Conservation (phyloP, 2,797 vertebrate species). For the Lagorchestes hirsutus region DNA sequence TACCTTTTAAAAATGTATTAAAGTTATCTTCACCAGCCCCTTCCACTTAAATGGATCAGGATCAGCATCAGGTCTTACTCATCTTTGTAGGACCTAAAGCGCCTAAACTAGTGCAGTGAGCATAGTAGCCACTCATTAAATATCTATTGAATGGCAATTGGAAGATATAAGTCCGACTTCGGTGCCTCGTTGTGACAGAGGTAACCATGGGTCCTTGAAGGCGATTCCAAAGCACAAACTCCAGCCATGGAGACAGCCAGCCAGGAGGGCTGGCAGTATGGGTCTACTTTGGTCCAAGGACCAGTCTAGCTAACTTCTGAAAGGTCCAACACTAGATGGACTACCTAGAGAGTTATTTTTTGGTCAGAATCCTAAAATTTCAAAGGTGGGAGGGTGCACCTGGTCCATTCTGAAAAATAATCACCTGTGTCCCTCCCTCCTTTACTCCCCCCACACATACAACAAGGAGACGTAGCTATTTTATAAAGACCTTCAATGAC, state of each 20-base stretch:
- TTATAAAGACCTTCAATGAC: not conserved
- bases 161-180: too few species aligned
- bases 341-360: not conserved
- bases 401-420: not conserved
- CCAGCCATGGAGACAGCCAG: not conserved
- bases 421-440: rapidly evolving
- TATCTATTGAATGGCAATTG: too few species aligned
- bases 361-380: not conserved
- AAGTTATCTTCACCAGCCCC: too few species aligned
- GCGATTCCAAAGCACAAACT: not conserved
- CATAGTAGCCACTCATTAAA: too few species aligned
- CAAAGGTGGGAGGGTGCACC: not conserved
- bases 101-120: too few species aligned
- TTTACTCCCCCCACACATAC: not conserved
- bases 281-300: not conserved
- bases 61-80: too few species aligned
- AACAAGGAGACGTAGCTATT: not conserved
- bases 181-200: not conserved
- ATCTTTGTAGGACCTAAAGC: too few species aligned
- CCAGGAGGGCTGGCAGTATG: not conserved
- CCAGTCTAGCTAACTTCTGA: not conserved
- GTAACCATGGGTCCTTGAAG: not conserved
- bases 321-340: not conserved
- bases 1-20: too few species aligned
- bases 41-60: too few species aligned